Percentiles rank a stretch among this genome's conserved stretches.
These are phyloP conservation scores for Drosophila nr. medialis DNA, from an alignment of 2,888 invertebrate genomes.

Conservation along the genomic window DNA sequence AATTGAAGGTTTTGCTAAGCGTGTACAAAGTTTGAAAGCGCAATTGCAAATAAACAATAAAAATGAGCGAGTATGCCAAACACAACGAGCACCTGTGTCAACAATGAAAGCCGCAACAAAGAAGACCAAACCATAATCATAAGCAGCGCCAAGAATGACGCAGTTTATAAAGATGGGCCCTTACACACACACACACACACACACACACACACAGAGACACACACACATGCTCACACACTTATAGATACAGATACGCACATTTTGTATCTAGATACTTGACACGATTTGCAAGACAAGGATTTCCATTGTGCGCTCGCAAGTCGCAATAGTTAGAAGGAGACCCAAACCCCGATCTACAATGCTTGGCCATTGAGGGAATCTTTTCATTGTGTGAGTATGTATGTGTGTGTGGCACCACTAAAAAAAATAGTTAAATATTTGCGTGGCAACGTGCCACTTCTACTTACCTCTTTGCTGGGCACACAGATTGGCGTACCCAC, in stretches of 20 bases:
- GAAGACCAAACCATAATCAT: constrained; percentile 55
- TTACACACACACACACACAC: constrained; percentile 18
- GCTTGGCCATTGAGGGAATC: constrained; percentile 51
- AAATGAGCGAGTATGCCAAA: constrained; percentile 7
- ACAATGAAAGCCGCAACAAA: constrained; percentile 63
- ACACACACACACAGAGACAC: constrained; percentile 21
- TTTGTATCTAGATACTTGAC: constrained; percentile 74
- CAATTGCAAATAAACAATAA: constrained; percentile 61
- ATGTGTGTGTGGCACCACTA: constrained; percentile 2
- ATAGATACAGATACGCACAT: constrained; percentile 27
- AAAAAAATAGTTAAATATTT: constrained; percentile 66
- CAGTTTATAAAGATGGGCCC: constrained; percentile 59
- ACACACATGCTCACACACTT: constrained; percentile 19
- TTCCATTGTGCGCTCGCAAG: constrained; percentile 60
- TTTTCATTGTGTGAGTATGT: constrained; percentile 37
- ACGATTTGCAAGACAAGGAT: constrained; percentile 72
- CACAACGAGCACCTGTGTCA: constrained; percentile 81
- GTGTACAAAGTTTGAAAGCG: constrained; percentile 15
- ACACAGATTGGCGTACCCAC: constrained; percentile 99
- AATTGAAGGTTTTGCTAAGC: neutral
- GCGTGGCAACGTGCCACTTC: constrained; percentile 18
- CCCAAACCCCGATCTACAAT: constrained; percentile 47
- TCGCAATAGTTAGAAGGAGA: constrained; percentile 33
- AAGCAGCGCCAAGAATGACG: constrained; percentile 51
- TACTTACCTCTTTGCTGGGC: constrained; percentile 94